These are phyloP conservation scores for Enoplolaimus lenunculus DNA, from an alignment of 2,888 invertebrate genomes.

Conservation along the genomic window DNA sequence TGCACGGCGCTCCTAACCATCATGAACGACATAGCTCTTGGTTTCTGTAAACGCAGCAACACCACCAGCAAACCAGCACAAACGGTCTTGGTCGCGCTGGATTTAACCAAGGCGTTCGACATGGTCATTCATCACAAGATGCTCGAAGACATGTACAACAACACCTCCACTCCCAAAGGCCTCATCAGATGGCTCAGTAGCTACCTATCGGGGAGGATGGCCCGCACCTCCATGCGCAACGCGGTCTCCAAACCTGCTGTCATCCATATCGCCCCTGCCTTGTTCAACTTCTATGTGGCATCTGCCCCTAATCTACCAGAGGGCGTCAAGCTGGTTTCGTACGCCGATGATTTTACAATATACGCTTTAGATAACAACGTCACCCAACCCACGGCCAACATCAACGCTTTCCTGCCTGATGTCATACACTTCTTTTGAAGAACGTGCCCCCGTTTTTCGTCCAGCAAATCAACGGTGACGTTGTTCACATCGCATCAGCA, in stretches of 20 bases:
- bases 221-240: neutral
- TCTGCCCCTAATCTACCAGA: neutral
- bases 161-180: neutral
- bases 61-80: neutral
- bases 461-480: constrained; percentile 6
- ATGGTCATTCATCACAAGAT: neutral
- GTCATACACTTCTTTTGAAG: neutral
- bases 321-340: constrained; percentile 6
- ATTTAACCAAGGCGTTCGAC: constrained; percentile 3
- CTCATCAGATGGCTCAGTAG: neutral
- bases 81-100: neutral
- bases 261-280: neutral
- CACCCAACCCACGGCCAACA: neutral
- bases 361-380: neutral
- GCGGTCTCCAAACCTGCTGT: neutral
- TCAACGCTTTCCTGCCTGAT: neutral
- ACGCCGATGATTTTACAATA: neutral
- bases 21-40: neutral
- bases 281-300: neutral
- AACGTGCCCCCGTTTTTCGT: neutral
- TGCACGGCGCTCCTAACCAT: neutral
- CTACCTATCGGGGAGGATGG: neutral
- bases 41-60: neutral
- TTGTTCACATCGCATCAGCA: neutral
- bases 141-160: neutral